These are phyloP conservation scores for Phycodurus eques DNA, from an alignment of 2,113 vertebrate genomes.

Conservation along the genomic window DNA sequence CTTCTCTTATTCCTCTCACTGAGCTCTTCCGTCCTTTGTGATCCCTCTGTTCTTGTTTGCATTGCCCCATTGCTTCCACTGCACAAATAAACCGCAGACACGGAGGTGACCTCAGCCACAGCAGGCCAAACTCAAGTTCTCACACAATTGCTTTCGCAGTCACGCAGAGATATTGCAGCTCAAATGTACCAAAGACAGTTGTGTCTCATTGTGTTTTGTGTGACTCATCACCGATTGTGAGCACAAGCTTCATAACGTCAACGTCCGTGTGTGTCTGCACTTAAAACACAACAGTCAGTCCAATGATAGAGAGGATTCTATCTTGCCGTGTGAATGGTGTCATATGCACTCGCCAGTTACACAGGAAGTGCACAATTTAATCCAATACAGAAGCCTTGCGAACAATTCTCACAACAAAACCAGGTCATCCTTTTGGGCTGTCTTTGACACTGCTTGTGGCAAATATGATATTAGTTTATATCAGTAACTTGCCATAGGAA, in stretches of 20 bases:
- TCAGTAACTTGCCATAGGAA: too few relatives aligned
- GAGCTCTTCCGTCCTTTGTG: conserved; percentile 63
- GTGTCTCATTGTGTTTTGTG: neutral
- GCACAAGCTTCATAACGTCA: neutral
- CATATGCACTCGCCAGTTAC: neutral
- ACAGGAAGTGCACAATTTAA: neutral
- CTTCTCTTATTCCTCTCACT: conserved; percentile 54
- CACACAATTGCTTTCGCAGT: conserved; percentile 21
- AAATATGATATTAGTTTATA: too few relatives aligned
- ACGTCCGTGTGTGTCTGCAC: neutral
- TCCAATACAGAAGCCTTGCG: neutral
- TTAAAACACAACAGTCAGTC: neutral
- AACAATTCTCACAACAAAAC: too few relatives aligned
- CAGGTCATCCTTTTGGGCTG: too few relatives aligned
- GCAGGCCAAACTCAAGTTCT: conserved; percentile 23
- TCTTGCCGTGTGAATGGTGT: neutral
- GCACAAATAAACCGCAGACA: conserved; percentile 57
- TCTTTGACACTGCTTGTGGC: too few relatives aligned
- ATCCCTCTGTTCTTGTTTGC: conserved; percentile 52
- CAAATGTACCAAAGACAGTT: neutral
- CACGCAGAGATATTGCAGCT: neutral
- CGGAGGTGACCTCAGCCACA: conserved; percentile 51
- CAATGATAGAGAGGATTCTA: neutral
- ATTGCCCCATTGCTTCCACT: conserved; percentile 51
- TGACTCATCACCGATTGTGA: neutral